A percentile compares a stretch with the other conserved stretches of the same genome.
Evolutionary conservation across 2,888 invertebrate genomes (phyloP).

Genomic region (Vesta saturnalis): DNA sequence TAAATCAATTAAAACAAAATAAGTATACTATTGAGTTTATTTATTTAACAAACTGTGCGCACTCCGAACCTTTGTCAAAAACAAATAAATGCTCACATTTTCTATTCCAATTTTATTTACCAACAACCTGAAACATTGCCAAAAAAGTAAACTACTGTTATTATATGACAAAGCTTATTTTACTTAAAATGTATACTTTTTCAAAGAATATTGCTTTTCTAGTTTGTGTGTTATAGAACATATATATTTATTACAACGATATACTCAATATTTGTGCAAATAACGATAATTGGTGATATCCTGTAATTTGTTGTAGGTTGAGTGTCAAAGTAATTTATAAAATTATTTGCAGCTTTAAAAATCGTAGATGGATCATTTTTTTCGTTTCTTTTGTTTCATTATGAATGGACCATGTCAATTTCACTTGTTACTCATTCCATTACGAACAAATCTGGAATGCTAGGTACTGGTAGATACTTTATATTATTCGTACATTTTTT

Average conservation of each 20-base stretch:
- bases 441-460: conserved; percentile 1
- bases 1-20: not conserved
- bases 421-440: conserved; percentile 1
- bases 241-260: conserved; percentile 53
- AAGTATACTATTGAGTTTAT: not conserved
- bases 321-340: conserved; percentile 9
- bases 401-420: not conserved
- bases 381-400: not conserved
- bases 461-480: conserved; percentile 11
- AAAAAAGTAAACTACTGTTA: conserved; percentile 28
- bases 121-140: conserved; percentile 22
- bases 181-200: conserved; percentile 24
- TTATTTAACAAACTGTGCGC: not conserved
- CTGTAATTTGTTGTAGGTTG: conserved; percentile 24
- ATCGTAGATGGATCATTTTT: not conserved
- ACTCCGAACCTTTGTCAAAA: not conserved
- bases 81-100: conserved; percentile 16
- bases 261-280: conserved; percentile 55
- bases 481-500: conserved; percentile 7
- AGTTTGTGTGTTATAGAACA: conserved; percentile 48
- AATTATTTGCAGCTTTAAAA: conserved; percentile 21
- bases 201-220: conserved; percentile 43
- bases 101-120: conserved; percentile 16
- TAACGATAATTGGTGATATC: conserved; percentile 45
- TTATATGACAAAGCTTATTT: conserved; percentile 26